These are phyloP conservation scores for Pterocles burchelli DNA, from an alignment of 2,113 vertebrate species.

Conservation along the genomic window DNA sequence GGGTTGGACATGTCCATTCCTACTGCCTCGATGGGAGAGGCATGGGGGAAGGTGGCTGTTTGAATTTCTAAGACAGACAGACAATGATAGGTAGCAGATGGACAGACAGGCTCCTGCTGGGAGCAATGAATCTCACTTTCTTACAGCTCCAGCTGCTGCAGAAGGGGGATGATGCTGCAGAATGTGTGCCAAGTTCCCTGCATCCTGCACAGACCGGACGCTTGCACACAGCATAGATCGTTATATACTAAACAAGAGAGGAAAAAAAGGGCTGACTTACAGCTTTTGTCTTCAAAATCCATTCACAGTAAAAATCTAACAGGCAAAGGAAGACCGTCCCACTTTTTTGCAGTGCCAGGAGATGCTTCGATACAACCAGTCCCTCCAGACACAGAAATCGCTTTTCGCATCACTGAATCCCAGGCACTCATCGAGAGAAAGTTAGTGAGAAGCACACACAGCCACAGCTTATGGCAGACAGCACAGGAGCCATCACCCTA, in stretches of 20 bases:
- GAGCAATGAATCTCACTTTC: constrained; percentile 52
- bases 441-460: fast-evolving
- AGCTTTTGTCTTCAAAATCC: constrained; percentile 53
- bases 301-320: constrained; percentile 28
- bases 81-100: constrained; percentile 43
- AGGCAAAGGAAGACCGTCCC: constrained; percentile 10
- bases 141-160: constrained; percentile 35
- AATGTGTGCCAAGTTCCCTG: constrained; percentile 30
- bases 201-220: neutral
- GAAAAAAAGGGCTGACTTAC: constrained; percentile 43
- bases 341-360: constrained; percentile 20
- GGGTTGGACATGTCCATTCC: constrained; percentile 2
- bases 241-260: constrained; percentile 30
- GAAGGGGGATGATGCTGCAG: constrained; percentile 49
- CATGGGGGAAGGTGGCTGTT: neutral
- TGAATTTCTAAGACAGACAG: constrained; percentile 46
- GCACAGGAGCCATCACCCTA: fast-evolving
- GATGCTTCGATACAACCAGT: neutral
- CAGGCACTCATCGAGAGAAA: neutral
- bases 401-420: neutral
- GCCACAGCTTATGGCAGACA: neutral
- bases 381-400: neutral
- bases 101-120: constrained; percentile 35
- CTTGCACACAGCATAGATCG: neutral
- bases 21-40: neutral